A percentile compares a stretch with the other conserved stretches of the same genome.
These are phyloP conservation scores for Lasioglossum marginatum DNA, from an alignment of 2,888 invertebrate species.

Conservation along the genomic window DNA sequence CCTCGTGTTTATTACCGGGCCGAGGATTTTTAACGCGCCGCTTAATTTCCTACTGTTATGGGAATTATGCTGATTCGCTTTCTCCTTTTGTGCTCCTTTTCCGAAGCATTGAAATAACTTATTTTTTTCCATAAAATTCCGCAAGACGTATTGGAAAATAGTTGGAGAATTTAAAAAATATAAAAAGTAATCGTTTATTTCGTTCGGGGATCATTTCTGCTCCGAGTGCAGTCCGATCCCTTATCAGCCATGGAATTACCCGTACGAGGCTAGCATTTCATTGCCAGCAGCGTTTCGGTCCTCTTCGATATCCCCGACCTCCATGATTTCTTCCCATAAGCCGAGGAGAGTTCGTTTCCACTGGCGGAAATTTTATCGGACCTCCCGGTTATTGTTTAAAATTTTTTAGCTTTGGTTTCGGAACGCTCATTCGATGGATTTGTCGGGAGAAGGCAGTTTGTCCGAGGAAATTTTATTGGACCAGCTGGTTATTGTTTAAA, in stretches of 20 bases:
- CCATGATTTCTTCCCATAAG: not conserved
- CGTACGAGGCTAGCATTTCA: not conserved
- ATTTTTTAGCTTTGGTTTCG: not conserved
- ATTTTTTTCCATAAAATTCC: not conserved
- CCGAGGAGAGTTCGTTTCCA: not conserved
- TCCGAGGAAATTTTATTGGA: not conserved
- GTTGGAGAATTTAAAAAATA: not conserved
- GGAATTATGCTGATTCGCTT: not conserved
- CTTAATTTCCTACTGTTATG: not conserved
- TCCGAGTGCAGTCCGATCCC: not conserved
- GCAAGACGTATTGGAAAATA: not conserved
- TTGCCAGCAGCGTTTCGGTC: not conserved
- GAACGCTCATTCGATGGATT: not conserved
- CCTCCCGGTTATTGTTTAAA: not conserved
- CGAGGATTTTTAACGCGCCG: not conserved
- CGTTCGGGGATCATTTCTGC: not conserved
- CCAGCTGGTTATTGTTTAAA: not conserved
- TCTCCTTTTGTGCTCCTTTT: not conserved
- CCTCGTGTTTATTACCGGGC: not conserved
- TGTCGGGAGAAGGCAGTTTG: not conserved
- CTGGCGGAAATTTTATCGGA: not conserved
- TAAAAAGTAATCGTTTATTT: not conserved
- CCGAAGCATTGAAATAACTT: too few species aligned
- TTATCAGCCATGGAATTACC: constrained; percentile 1
- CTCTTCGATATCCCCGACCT: not conserved